phyloP scores from a whole-genome alignment of 2,888 invertebrate genomes.

The Zaprionus obscuricornis region DNA sequence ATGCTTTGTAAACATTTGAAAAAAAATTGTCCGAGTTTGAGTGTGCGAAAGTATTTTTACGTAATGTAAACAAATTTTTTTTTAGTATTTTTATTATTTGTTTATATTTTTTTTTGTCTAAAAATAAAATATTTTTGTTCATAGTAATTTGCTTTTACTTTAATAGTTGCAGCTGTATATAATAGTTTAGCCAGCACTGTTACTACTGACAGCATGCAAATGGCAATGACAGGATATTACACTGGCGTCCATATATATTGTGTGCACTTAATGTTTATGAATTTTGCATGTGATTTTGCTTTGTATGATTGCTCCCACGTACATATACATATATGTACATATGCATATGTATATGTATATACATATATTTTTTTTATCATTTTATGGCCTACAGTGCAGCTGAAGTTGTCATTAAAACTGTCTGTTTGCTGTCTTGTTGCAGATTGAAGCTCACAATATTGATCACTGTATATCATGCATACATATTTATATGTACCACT shows the following conservation, averaged over 20 bases:
- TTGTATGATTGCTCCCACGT: too few species aligned
- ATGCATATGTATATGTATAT: too few species aligned
- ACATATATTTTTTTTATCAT: neutral
- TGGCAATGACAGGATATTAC: too few species aligned
- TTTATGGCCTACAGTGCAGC: conserved; percentile 14
- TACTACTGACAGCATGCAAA: neutral
- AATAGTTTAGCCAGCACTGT: conserved; percentile 29
- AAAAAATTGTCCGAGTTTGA: too few species aligned
- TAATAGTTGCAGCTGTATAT: neutral
- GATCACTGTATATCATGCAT: conserved; percentile 32
- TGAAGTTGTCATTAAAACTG: conserved; percentile 8
- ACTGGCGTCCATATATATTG: too few species aligned
- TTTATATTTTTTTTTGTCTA: conserved; percentile 3
- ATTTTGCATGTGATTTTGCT: too few species aligned
- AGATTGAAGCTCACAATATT: conserved; percentile 18
- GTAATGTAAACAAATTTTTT: too few species aligned
- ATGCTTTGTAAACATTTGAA: too few species aligned
- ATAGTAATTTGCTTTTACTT: neutral
- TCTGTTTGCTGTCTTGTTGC: neutral
- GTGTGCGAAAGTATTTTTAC: too few species aligned
- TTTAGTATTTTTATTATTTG: too few species aligned
- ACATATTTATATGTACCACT: conserved; percentile 8
- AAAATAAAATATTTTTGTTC: conserved; percentile 17
- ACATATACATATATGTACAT: too few species aligned
- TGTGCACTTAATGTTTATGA: too few species aligned